These are phyloP conservation scores for Sylvilagus bachmani DNA, from an alignment of 2,113 vertebrate species.

Conservation along the genomic window DNA sequence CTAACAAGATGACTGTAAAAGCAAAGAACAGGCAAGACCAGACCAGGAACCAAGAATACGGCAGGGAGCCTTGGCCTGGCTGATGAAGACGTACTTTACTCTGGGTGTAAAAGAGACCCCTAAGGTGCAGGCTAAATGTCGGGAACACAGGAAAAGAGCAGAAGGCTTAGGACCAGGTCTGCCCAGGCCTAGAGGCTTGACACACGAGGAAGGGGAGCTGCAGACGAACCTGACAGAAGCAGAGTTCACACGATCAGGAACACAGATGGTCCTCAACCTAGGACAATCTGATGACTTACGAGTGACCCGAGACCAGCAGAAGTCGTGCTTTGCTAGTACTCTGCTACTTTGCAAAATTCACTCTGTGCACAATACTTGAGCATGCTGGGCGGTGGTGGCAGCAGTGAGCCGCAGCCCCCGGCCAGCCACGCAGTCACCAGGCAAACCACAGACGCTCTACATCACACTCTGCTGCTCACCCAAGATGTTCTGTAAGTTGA, in stretches of 20 bases:
- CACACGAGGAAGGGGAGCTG: background rate
- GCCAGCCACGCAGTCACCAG: too few relatives aligned
- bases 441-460: too few relatives aligned
- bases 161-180: background rate
- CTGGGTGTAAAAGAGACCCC: background rate
- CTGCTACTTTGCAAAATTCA: too few relatives aligned
- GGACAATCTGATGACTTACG: too few relatives aligned
- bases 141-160: background rate
- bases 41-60: background rate
- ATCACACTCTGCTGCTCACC: too few relatives aligned
- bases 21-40: background rate
- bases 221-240: background rate
- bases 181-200: background rate
- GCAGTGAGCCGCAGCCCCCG: too few relatives aligned
- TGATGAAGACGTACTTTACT: background rate
- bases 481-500: too few relatives aligned
- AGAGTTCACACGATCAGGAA: background rate
- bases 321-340: too few relatives aligned
- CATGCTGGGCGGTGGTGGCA: too few relatives aligned
- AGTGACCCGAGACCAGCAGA: too few relatives aligned
- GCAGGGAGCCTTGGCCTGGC: background rate
- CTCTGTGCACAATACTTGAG: too few relatives aligned
- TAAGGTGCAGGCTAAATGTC: too few relatives aligned
- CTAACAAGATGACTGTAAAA: background rate
- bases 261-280: background rate